phyloP scores from a whole-genome alignment of 2,888 invertebrate genomes.

The Deilephila porcellus region DNA sequence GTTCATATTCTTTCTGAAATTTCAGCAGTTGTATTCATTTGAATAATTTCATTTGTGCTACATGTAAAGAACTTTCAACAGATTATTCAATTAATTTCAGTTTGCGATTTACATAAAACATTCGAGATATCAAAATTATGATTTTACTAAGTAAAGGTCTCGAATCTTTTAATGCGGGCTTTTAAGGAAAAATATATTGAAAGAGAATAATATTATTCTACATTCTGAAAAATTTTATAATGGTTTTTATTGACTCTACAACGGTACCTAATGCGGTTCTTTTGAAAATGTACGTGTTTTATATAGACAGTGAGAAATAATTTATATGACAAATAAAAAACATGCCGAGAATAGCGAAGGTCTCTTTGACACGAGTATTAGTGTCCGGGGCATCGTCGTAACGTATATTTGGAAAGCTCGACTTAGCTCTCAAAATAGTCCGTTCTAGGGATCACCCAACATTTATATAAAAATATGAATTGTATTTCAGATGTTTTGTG shows the following conservation, averaged over 20 bases:
- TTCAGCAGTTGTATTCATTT: neutral
- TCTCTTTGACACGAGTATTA: neutral
- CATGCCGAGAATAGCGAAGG: neutral
- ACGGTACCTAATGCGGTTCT: neutral
- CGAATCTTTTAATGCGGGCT: neutral
- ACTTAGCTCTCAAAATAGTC: neutral
- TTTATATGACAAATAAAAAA: no score
- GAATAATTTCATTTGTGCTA: neutral
- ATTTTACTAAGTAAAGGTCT: neutral
- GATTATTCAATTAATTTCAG: neutral
- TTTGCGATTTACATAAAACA: conserved; percentile 3
- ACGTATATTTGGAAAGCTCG: neutral
- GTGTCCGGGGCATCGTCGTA: neutral
- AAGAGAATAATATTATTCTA: neutral
- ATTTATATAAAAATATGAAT: neutral
- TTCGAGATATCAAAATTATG: neutral
- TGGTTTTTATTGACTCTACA: neutral
- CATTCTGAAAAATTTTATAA: neutral
- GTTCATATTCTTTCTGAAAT: neutral
- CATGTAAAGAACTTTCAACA: conserved; percentile 6
- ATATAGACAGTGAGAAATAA: neutral
- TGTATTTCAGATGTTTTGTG: neutral
- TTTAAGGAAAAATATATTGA: conserved; percentile 5
- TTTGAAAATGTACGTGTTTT: neutral
- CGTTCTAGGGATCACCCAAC: neutral